Evolutionary conservation across 1,140 invertebrate genomes (phyloP).

Genomic region (Chymomyza costata): DNA sequence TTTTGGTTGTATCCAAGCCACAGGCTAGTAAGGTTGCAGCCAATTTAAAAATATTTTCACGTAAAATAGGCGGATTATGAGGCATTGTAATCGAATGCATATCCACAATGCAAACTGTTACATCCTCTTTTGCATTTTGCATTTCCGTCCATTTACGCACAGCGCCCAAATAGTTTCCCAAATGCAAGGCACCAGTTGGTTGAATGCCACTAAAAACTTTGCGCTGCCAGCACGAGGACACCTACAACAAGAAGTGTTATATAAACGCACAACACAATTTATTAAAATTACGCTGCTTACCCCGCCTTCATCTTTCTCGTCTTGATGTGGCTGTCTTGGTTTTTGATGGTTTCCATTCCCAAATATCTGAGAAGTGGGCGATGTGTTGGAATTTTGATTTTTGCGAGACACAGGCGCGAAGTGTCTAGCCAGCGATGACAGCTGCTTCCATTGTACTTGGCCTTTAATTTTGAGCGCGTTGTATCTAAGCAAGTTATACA

Average conservation of each 20-base stretch:
- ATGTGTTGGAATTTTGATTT: too few relatives aligned
- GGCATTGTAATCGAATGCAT: slow-evolving; percentile 94
- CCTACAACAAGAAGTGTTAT: slow-evolving; percentile 1
- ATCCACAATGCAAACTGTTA: slow-evolving; percentile 93
- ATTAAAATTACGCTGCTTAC: neutral
- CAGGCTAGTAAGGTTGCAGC: slow-evolving; percentile 92
- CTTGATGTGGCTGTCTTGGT: neutral
- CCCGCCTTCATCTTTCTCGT: neutral
- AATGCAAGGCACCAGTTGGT: slow-evolving; percentile 94
- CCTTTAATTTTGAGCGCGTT: too few relatives aligned
- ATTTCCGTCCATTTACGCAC: slow-evolving; percentile 90
- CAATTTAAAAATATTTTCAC: slow-evolving; percentile 84
- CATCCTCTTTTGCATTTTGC: slow-evolving; percentile 83
- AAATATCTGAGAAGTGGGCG: slow-evolving; percentile 12
- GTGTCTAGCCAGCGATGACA: too few relatives aligned
- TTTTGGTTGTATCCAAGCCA: slow-evolving; percentile 90
- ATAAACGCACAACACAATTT: neutral
- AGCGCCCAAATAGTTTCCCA: slow-evolving; percentile 98
- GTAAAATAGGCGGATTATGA: slow-evolving; percentile 83
- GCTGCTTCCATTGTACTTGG: too few relatives aligned
- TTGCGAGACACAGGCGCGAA: too few relatives aligned
- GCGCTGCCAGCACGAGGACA: slow-evolving; percentile 69
- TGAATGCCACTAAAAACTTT: slow-evolving; percentile 95
- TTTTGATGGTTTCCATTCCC: slow-evolving; percentile 1
- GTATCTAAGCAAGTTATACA: too few relatives aligned